Base-by-base conservation (phyloP, 2,888 invertebrate species). In the Actias luna region DNA sequence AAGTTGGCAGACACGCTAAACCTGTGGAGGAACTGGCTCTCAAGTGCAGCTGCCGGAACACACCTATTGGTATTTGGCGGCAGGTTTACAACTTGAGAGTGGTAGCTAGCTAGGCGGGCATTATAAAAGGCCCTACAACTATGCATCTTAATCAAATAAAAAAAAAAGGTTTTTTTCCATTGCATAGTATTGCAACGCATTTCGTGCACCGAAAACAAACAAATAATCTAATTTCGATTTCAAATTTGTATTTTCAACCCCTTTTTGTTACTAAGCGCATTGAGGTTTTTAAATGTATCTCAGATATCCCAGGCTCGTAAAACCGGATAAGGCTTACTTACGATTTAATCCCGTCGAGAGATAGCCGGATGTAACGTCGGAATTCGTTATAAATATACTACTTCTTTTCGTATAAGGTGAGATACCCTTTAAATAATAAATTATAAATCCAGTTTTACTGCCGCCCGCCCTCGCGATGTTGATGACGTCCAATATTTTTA, bases 401-500 rank as follows among this genome's bases (percentile, higher is more conserved):
- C 25, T 22, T 50, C 22, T 12, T 50, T 50, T 18, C 18, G 18
- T 42, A 42, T 42, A 42, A 18, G 18, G 18, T 33, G 18, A 18
- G 42, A 18, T 42, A 18, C 42, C 46, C 25, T 50, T 50, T 22
- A 12, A 50, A 50, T 50, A 25, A 50, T 50, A 50, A 50, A 50
- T 50, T 50, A 50, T 50, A 22, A 50, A 50, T 50, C 46, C 46
- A 12, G 8, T 12, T 50, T 50, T 50, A 50, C 22, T 25, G 25
- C 46, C 46, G 25, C 46, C 46, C n/a, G n/a, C n/a, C 25, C 46
- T 50, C 46, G 12, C 22, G 25, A 25, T 50, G 46, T 50, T 50
- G 46, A 50, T 50, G 46, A 50, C 46, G 25, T 50, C 46, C 46
- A 25, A 50, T 50, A 50, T 50, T 25, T 50, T 50, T 50, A 50